Base-by-base conservation (phyloP, 2,888 invertebrate genomes). In the Tachina lurida region DNA sequence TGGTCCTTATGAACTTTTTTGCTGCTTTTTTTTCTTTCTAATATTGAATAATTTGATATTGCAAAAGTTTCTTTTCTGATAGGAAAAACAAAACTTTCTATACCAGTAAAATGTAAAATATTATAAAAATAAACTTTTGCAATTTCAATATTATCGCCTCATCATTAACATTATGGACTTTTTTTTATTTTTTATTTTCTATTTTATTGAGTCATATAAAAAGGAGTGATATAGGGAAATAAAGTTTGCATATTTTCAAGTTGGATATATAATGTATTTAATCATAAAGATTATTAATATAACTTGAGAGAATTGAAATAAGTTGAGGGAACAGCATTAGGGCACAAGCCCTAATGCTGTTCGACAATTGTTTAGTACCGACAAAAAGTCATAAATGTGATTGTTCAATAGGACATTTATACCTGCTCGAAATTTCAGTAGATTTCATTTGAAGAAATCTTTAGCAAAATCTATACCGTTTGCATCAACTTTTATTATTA, bases 81-180 rank as follows among this genome's bases (percentile, higher is more conserved):
- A 43, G 19, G 19, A 54, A 70, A 31, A 13, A 54, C n/a, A n/a
- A 45, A 56, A 78, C 65, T 74, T 84, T 76, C 70, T 22, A n/a
- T n/a, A n/a, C 31, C 45, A 47, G 22, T 31, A 75, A 87, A 87
- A 79, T 75, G 52, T 84, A 71, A 74, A 82, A 83, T 60, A 68
- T 62, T 49, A 41, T 22, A 13, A 47, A 81, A 90, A 90, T 31
- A 90, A 91, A 90, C 85, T 91, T 91, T 90, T 76, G 89, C 89
- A 89, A 90, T 90, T 90, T 88, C 88, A 88, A 74, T 89, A 90
- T 91, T 90, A 91, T 90, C 90, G 89, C 88, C 90, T 90, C 89
- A 91, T 91, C 90, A 91, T 90, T 88, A 89, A 86, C 84, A 89
- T 89, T 89, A 89, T 89, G 88, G 88, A 84, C 52, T 70, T 78